Evolutionary conservation across 2,797 vertebrate species (phyloP), one percentile per base, ranked within the genome.

Genomic region (Hafferia zeledoni): DNA sequence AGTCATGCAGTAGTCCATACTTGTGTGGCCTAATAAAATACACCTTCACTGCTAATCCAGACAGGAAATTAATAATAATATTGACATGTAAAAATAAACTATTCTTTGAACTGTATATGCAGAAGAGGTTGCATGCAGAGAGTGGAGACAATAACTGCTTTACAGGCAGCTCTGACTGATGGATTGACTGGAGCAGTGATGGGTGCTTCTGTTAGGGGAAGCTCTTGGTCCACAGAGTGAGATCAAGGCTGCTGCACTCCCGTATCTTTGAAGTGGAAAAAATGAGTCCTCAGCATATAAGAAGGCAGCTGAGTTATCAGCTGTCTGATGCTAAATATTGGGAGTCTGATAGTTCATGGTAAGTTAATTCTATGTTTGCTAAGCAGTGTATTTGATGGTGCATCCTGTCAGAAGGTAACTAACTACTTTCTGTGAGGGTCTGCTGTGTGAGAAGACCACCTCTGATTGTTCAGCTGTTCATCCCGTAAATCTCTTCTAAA

Each of bases 21-120:
- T 92, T 94, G 33, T 93, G 56, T 91, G 53, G 70, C 77, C 87
- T 94, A 80, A 92, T 91, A 93, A 95, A 91, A 81, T 44, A 87
- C 33, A 68, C 69, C 76, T 91, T 88, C 70, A 5, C 61, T 92
- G 76, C 57, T 93, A 91, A 97, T 90, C 87, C 81, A 83, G 57
- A 76, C 46, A 95, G 60, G 23, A 92, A 92, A 92, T 95, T 95
- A 96, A 84, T 86, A 88, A 93, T 86, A 90, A 93, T 71, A 79
- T 49, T 92, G 84, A 96, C 89, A 46, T 85, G 76, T 61, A 74
- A 59, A 92, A 89, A 64, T 79, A 70, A 84, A 71, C 23, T 57
- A 18, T 64, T 90, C 33, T 82, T 72, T 71, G 80, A 86, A 46
- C 23, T 44, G n/a, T 81, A 2, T 56, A 18, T 23, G 20, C 70